Evolutionary conservation across 2,113 vertebrate species (phyloP).

Genomic region (Cinclus cinclus): DNA sequence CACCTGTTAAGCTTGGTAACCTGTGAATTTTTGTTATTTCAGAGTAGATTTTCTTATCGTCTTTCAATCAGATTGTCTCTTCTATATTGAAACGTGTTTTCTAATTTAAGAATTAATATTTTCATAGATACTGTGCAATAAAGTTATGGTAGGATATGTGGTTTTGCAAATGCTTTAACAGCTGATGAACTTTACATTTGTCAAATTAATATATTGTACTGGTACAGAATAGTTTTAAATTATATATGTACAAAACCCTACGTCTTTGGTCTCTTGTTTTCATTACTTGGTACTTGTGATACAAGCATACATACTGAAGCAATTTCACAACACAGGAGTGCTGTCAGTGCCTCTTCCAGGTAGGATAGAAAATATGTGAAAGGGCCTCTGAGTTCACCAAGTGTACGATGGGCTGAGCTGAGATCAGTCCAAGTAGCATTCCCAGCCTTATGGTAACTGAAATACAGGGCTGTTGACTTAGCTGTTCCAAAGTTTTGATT

Average conservation of each 20-base stretch:
- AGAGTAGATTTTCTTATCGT: constrained; percentile 76
- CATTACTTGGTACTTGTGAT: neutral
- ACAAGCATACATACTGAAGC: neutral
- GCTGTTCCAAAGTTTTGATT: neutral
- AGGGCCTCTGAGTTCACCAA: neutral
- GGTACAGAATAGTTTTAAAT: constrained; percentile 86
- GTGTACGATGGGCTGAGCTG: neutral
- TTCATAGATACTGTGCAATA: constrained; percentile 87
- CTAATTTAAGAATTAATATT: constrained; percentile 87
- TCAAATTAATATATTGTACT: constrained; percentile 89
- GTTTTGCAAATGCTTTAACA: constrained; percentile 84
- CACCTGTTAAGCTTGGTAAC: constrained; percentile 73
- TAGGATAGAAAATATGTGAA: neutral
- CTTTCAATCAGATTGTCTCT: constrained; percentile 81
- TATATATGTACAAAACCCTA: constrained; percentile 77
- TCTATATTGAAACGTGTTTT: constrained; percentile 83
- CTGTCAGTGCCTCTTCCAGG: neutral
- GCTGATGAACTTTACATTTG: constrained; percentile 82
- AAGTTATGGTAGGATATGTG: constrained; percentile 80
- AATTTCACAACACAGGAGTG: neutral
- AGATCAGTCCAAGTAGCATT: neutral
- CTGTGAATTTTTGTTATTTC: constrained; percentile 80
- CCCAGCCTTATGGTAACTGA: neutral
- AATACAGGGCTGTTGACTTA: neutral
- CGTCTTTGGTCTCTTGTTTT: constrained; percentile 62